A percentile compares a stretch with the other conserved stretches of the same genome.
Evolutionary conservation across 2,113 vertebrate genomes (phyloP).

Genomic region (Seriola rivoliana): DNA sequence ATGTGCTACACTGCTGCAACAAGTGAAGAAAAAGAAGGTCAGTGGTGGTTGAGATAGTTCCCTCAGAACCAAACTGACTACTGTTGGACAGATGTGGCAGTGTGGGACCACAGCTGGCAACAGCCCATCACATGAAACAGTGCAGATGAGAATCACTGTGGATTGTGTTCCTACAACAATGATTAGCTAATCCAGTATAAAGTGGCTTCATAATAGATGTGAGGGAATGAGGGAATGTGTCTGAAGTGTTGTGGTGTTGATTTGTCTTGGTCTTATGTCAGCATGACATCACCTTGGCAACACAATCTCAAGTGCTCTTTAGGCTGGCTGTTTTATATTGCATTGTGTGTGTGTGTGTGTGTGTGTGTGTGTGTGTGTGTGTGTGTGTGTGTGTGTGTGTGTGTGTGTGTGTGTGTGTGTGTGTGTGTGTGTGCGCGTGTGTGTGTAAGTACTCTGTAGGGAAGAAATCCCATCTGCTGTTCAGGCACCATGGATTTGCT

Average conservation of each 20-base stretch:
- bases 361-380: constrained; percentile 6
- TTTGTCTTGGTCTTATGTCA: constrained; percentile 36
- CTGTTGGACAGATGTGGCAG: background rate
- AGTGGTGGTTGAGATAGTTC: no score
- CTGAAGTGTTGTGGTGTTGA: constrained; percentile 42
- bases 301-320: constrained; percentile 29
- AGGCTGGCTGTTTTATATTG: constrained; percentile 26
- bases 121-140: background rate
- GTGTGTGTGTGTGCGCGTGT: background rate
- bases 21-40: background rate
- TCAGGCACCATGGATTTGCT: constrained; percentile 31
- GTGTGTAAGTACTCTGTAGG: constrained; percentile 29
- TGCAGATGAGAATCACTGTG: background rate
- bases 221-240: constrained; percentile 12
- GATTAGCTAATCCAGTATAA: background rate
- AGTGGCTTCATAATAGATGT: constrained; percentile 14
- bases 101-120: background rate
- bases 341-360: background rate
- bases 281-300: constrained; percentile 48
- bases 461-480: constrained; percentile 64
- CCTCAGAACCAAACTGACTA: background rate
- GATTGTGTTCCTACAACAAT: background rate
- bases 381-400: background rate
- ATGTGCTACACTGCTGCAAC: background rate
- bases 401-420: background rate